These are phyloP conservation scores for Physocephala rufipes DNA, from an alignment of 2,888 invertebrate species.

Conservation along the genomic window DNA sequence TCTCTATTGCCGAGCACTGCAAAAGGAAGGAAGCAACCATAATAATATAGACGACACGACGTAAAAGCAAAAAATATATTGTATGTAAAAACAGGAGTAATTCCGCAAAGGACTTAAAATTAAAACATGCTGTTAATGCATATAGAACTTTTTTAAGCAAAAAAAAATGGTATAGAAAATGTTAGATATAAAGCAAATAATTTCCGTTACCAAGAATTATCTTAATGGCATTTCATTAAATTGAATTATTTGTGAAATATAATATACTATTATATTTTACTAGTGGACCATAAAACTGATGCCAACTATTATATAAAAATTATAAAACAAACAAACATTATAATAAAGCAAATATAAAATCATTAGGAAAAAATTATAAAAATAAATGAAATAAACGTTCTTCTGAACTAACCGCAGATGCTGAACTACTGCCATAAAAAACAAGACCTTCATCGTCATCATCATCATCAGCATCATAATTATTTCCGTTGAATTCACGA, in stretches of 20 bases:
- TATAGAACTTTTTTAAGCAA: background rate
- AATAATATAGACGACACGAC: background rate
- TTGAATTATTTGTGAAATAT: too few species aligned
- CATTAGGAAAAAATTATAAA: slow-evolving; percentile 22
- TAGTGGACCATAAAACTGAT: too few species aligned
- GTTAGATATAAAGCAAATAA: background rate
- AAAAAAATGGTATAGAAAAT: background rate
- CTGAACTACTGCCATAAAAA: slow-evolving; percentile 52
- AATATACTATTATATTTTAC: too few species aligned
- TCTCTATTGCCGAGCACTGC: slow-evolving; percentile 63
- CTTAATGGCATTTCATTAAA: background rate
- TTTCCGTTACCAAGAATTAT: background rate
- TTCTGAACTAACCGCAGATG: slow-evolving; percentile 57
- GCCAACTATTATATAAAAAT: slow-evolving; percentile 30
- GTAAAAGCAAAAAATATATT: background rate
- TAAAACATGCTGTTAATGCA: background rate
- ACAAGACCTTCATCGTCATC: slow-evolving; percentile 44
- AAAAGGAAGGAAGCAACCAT: slow-evolving; percentile 32
- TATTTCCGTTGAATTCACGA: slow-evolving; percentile 25
- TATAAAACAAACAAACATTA: slow-evolving; percentile 34
- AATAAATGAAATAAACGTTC: slow-evolving; percentile 35
- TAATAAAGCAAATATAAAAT: slow-evolving; percentile 5
- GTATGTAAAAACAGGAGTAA: too few species aligned
- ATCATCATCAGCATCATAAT: slow-evolving; percentile 36
- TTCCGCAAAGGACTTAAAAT: too few species aligned